phyloP scores from a whole-genome alignment of 2,113 vertebrate genomes.

The Leptobrachium leishanense region DNA sequence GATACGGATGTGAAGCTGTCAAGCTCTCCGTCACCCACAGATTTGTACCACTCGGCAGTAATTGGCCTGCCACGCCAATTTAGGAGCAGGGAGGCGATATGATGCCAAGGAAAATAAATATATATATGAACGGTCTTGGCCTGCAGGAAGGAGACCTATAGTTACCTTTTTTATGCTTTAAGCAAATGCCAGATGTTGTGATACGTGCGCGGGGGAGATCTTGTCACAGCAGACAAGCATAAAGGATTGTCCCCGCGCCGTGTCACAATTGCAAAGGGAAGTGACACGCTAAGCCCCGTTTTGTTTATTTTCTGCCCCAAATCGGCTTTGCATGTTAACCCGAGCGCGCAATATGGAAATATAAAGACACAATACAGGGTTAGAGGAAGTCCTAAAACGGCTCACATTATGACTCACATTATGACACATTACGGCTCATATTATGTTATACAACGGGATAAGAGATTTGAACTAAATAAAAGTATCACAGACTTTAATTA shows the following conservation, averaged over 20 bases:
- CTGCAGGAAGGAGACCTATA: background rate
- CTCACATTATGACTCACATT: too few species aligned
- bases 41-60: constrained; percentile 29
- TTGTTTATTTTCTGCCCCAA: too few species aligned
- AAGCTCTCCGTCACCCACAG: constrained; percentile 7
- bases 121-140: background rate
- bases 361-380: too few species aligned
- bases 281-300: background rate
- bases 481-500: too few species aligned
- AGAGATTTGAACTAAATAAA: too few species aligned
- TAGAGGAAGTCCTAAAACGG: too few species aligned
- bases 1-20: constrained; percentile 32
- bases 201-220: background rate
- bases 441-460: too few species aligned
- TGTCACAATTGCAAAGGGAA: constrained; percentile 8
- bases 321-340: too few species aligned
- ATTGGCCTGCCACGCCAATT: constrained; percentile 40
- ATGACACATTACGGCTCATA: too few species aligned
- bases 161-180: constrained; percentile 21
- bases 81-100: constrained; percentile 23
- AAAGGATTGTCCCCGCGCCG: constrained; percentile 2
- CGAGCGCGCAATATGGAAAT: too few species aligned
- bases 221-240: constrained; percentile 30
- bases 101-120: background rate
- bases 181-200: background rate